phyloP scores from a whole-genome alignment of 2,888 invertebrate genomes.

The Ectemnius cavifrons region DNA sequence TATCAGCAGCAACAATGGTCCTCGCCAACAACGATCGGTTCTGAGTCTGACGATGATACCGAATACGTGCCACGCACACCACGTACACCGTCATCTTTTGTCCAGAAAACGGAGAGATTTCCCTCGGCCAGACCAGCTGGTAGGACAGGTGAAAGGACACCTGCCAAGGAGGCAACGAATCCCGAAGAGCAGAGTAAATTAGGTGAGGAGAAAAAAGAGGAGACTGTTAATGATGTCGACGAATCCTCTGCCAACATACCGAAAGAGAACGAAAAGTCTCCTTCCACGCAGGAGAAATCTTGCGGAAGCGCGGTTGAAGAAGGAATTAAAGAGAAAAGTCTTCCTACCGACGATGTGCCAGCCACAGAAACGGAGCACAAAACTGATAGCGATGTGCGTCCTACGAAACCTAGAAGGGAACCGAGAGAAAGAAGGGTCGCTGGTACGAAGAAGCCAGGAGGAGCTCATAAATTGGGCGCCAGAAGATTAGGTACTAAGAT shows the following conservation, averaged over 20 bases:
- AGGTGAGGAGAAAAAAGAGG: conserved; percentile 6
- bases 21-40: conserved; percentile 64
- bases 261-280: neutral
- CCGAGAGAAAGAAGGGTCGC: conserved; percentile 31
- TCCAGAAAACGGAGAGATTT: conserved; percentile 15
- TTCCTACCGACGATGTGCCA: neutral
- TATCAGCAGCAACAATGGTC: conserved; percentile 36
- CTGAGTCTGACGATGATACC: conserved; percentile 74
- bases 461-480: conserved; percentile 31
- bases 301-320: neutral
- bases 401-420: neutral
- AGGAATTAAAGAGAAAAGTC: neutral
- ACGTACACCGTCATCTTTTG: conserved; percentile 13
- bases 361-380: too few species aligned
- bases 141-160: neutral
- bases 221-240: conserved; percentile 10
- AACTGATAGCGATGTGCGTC: conserved; percentile 9
- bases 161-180: conserved; percentile 8
- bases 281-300: neutral
- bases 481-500: conserved; percentile 63
- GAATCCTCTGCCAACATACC: conserved; percentile 1
- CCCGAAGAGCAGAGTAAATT: conserved; percentile 13
- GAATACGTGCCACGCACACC: conserved; percentile 62
- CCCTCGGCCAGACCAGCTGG: neutral
- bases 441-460: conserved; percentile 41